Evolutionary conservation across 2,888 invertebrate genomes (phyloP).

Genomic region (Neoitamus cyanurus): DNA sequence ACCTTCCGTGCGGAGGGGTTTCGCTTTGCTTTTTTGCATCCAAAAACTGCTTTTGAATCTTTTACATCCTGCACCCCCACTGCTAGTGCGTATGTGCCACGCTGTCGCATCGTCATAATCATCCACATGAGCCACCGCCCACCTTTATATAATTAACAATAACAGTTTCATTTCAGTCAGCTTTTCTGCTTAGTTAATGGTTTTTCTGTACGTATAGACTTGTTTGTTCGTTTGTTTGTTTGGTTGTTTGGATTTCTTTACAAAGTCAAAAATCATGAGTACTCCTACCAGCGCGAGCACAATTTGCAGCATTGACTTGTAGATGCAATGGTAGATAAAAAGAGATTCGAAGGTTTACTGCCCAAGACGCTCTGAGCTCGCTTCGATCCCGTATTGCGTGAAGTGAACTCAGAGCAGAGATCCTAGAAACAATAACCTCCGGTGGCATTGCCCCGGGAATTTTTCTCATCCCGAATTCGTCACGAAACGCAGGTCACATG

Average conservation of each 20-base stretch:
- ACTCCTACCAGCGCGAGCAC: neutral
- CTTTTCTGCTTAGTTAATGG: slow-evolving; percentile 34
- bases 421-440: neutral
- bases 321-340: slow-evolving; percentile 30
- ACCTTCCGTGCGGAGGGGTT: neutral
- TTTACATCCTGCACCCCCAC: neutral
- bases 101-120: slow-evolving; percentile 6
- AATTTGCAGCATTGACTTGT: neutral
- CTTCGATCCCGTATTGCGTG: neutral
- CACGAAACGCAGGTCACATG: slow-evolving; percentile 77
- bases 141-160: neutral
- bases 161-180: slow-evolving; percentile 30
- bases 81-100: neutral
- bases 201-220: slow-evolving; percentile 15
- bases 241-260: slow-evolving; percentile 8
- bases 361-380: slow-evolving; percentile 5
- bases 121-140: neutral
- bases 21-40: slow-evolving; percentile 18
- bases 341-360: slow-evolving; percentile 15
- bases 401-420: neutral
- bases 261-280: neutral
- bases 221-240: slow-evolving; percentile 30
- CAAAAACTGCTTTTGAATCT: neutral
- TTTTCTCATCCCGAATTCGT: neutral
- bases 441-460: neutral